These are phyloP conservation scores for Drosophila hamatofila DNA, from an alignment of 2,888 invertebrate species.

Conservation along the genomic window DNA sequence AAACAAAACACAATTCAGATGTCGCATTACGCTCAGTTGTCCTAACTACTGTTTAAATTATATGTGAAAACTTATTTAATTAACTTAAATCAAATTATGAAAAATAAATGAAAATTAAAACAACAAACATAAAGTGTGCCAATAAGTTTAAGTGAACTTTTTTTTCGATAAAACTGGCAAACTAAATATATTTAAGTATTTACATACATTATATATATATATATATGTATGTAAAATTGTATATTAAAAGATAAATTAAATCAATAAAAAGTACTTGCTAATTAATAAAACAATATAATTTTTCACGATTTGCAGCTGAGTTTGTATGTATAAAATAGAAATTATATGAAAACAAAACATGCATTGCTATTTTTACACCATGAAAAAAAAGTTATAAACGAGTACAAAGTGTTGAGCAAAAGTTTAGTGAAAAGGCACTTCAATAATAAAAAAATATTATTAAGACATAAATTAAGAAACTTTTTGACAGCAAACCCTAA, in stretches of 20 bases:
- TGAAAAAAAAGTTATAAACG: constrained; percentile 51
- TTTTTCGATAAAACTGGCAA: constrained; percentile 46
- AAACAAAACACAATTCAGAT: constrained; percentile 15
- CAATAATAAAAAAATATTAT: constrained; percentile 30
- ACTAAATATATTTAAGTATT: constrained; percentile 23
- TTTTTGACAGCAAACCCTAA: constrained; percentile 12
- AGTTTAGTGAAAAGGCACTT: constrained; percentile 47
- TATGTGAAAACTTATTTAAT: constrained; percentile 18
- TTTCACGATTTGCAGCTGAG: constrained; percentile 61
- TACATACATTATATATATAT: constrained; percentile 11
- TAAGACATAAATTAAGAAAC: not conserved
- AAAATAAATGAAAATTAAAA: constrained; percentile 7
- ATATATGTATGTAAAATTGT: constrained; percentile 48
- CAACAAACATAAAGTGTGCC: constrained; percentile 75
- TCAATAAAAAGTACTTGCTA: constrained; percentile 6
- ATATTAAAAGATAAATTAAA: constrained; percentile 40
- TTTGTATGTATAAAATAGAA: constrained; percentile 74
- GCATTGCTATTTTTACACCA: constrained; percentile 75
- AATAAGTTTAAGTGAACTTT: constrained; percentile 76
- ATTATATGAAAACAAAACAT: constrained; percentile 32
- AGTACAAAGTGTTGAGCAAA: constrained; percentile 72
- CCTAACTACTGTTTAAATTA: constrained; percentile 29
- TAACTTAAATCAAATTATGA: constrained; percentile 3
- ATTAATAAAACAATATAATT: constrained; percentile 34
- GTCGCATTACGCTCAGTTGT: constrained; percentile 47